Base-by-base conservation (phyloP, 2,113 vertebrate genomes). In the Peromyscus polionotus region DNA sequence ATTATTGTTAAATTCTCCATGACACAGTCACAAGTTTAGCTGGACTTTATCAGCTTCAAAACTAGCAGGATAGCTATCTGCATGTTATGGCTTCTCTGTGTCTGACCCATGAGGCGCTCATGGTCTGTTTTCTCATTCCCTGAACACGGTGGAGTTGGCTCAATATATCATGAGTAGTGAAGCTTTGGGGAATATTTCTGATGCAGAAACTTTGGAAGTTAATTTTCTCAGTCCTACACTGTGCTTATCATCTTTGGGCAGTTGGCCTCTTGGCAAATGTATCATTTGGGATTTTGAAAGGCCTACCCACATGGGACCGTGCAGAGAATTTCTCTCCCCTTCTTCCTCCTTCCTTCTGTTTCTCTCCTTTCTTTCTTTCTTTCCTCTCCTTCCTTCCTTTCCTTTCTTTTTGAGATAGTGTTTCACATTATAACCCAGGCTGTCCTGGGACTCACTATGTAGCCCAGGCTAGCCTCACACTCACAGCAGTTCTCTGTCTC, bases 141-240 rank as follows among this genome's bases (percentile, higher is more conserved):
- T 86, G 11, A 11, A 7, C 0, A 0, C 0, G 7, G 0, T 3
- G 22, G 67, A 31, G 45, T 13, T 75, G 73, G 20, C 4, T 70
- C 22, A 24, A 72, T 16, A 10, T n/a, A 7, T 67, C 67, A 28
- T 1, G 14, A 59, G 65, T 28, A 6, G 36, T 9, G 57, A 19
- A 42, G 59, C 22, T 90, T 92, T 51, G 13, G 57, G 65, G 77
- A 77, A 42, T 54, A 0, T 72, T 88, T 92, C 45, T 5, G 26
- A 36, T 28, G 28, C 11, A 24, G 28, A 61, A 54, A 28, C 65
- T 85, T 61, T 57, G 54, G 19, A 80, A 92, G 31, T 81, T 51
- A 11, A 61, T 70, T 76, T 85, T 20, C 31, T 5, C 4, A 31
- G 65, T 4, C 72, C 6, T 72, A 76, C 0, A 0, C 51, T 36